Conservation (phyloP, 2,797 vertebrate species). For the Dromococcyx pavoninus region DNA sequence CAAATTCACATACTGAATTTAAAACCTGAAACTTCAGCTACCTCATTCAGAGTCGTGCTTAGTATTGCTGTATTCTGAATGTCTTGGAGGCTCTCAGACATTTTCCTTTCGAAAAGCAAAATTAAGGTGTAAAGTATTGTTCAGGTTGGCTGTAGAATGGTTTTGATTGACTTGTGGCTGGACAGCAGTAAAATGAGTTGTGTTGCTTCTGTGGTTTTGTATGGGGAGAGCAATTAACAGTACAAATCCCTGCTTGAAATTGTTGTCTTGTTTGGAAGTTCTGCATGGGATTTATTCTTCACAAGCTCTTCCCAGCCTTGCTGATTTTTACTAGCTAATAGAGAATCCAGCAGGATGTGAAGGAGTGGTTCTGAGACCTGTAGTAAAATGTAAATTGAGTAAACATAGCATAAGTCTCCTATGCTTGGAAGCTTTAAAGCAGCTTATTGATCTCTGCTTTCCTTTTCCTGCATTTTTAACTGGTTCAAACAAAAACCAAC, state of each 20-base stretch:
- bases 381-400: background rate
- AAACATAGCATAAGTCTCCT: accelerated
- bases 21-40: background rate
- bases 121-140: background rate
- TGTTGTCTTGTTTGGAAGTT: background rate
- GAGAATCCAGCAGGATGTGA: background rate
- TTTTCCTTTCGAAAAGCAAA: background rate
- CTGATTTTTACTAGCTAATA: background rate
- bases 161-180: background rate
- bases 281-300: background rate
- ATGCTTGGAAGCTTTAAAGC: background rate
- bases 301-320: background rate
- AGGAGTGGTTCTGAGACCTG: background rate
- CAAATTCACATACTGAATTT: background rate
- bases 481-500: background rate
- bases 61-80: background rate
- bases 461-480: background rate
- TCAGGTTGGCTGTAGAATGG: background rate
- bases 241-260: background rate
- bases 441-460: background rate
- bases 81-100: background rate
- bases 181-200: background rate
- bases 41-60: background rate
- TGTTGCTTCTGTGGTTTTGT: background rate
- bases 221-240: background rate